Base-by-base conservation (phyloP, 2,113 vertebrate genomes). In the Phalacrocorax carbo region DNA sequence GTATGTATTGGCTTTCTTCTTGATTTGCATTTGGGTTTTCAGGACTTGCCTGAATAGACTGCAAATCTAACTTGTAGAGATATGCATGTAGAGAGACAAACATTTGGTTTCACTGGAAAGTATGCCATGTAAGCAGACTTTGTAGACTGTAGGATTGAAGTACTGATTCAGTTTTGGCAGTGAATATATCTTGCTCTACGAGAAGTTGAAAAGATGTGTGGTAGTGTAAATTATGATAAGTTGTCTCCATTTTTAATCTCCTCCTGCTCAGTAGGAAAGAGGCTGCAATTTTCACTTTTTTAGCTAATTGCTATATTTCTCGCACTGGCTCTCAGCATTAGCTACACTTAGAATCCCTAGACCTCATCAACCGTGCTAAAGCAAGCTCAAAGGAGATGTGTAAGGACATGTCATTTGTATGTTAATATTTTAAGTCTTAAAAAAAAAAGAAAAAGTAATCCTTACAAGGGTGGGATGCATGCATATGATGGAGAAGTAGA, bases 271-370 rank as follows among this genome's bases (percentile, higher is more conserved):
- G 51, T 79, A 87, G 73, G 57, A 75, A 61, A 91, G 60, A 76
- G 72, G 60, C 22, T 75, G 69, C 25, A 60, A 82, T 94, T 87
- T 82, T 36, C 93, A 84, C 42, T 12, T 72, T 42, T 58, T 86
- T 78, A 62, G 71, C 79, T 89, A 93, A 88, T 88, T 83, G 83
- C 91, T 82, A 10, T 49, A 61, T 92, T 92, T 86, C 60, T 88
- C 0, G 0, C 69, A n/a, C 80, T 89, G 77, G 17, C 46, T 95
- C 34, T 93, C 65, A 68, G 48, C 77, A 34, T 93, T 87, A 89
- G 51, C 65, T 89, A 30, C 38, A 21, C 13, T 91, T 79, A 44
- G 44, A 68, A 64, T 90, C 46, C 27, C 9, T 36, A 58, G 61
- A 76, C 36, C 86, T 86, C 64, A 49, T 62, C 91, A 90, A 60